Evolutionary conservation across 2,797 vertebrate species (phyloP).

Genomic region (Spinibarbus caldwelli): DNA sequence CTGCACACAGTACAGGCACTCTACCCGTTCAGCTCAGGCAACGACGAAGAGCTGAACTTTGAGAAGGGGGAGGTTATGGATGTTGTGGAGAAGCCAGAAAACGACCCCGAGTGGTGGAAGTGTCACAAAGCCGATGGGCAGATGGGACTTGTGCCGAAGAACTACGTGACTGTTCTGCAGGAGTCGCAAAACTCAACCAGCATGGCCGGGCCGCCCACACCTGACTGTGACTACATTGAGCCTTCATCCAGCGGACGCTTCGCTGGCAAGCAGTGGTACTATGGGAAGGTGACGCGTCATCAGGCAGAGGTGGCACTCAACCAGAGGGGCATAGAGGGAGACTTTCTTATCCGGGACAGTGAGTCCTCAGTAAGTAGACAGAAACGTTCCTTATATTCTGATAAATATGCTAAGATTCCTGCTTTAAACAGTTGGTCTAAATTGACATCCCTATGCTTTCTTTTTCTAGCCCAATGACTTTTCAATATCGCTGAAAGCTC

Average conservation of each 20-base stretch:
- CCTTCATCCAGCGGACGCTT: slow-evolving; percentile 86
- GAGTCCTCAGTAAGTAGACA: slow-evolving; percentile 89
- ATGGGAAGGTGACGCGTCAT: slow-evolving; percentile 90
- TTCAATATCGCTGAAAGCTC: slow-evolving; percentile 92
- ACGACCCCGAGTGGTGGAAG: slow-evolving; percentile 94
- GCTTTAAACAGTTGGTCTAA: background rate
- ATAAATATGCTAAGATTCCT: background rate
- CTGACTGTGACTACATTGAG: slow-evolving; percentile 90
- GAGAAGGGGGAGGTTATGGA: slow-evolving; percentile 93
- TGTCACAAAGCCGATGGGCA: slow-evolving; percentile 89
- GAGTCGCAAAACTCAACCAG: slow-evolving; percentile 80
- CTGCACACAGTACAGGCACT: slow-evolving; percentile 90
- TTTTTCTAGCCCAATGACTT: slow-evolving; percentile 88
- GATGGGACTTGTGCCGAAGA: slow-evolving; percentile 90
- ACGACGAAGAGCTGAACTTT: slow-evolving; percentile 92
- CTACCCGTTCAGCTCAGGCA: slow-evolving; percentile 89
- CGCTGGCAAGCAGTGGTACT: slow-evolving; percentile 92
- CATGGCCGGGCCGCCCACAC: slow-evolving; percentile 83
- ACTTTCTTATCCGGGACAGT: slow-evolving; percentile 93
- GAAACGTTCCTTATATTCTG: background rate
- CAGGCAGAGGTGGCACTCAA: slow-evolving; percentile 93
- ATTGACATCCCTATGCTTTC: slow-evolving; percentile 6
- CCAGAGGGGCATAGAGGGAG: slow-evolving; percentile 87
- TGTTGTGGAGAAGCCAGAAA: slow-evolving; percentile 92
- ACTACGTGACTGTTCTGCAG: slow-evolving; percentile 89